Evolutionary conservation across 1,140 invertebrate genomes (phyloP).

Genomic region (Andricus grossulariae): DNA sequence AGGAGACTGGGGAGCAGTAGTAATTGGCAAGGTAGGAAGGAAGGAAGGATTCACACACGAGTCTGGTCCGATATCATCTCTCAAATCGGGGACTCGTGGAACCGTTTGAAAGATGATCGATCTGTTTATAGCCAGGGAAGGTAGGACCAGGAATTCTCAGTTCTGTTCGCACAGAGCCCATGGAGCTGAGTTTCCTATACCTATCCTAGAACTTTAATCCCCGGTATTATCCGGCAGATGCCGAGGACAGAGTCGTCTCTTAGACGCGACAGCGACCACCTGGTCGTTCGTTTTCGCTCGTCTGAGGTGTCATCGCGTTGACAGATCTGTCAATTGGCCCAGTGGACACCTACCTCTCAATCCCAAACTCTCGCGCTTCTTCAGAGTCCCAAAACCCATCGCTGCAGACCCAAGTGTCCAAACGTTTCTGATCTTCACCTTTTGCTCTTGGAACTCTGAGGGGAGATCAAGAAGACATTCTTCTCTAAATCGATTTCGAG

Average conservation of each 20-base stretch:
- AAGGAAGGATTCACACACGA: slow-evolving; percentile 37
- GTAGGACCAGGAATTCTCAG: slow-evolving; percentile 11
- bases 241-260: slow-evolving; percentile 50
- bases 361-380: slow-evolving; percentile 16
- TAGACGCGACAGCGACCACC: slow-evolving; percentile 46
- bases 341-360: slow-evolving; percentile 42
- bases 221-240: slow-evolving; percentile 59
- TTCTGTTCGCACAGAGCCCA: slow-evolving; percentile 34
- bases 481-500: slow-evolving; percentile 20
- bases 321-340: slow-evolving; percentile 53
- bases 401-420: slow-evolving; percentile 1
- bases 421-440: not conserved
- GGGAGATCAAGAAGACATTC: not conserved
- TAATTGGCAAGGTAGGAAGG: slow-evolving; percentile 1
- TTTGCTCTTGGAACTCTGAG: not conserved
- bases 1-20: not conserved
- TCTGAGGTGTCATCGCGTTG: slow-evolving; percentile 55
- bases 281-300: slow-evolving; percentile 45
- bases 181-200: slow-evolving; percentile 35
- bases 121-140: slow-evolving; percentile 54
- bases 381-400: not conserved
- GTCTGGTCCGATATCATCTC: slow-evolving; percentile 51
- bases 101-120: slow-evolving; percentile 61
- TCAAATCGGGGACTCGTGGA: slow-evolving; percentile 39
- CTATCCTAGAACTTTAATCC: slow-evolving; percentile 47